Evolutionary conservation across 2,113 vertebrate species (phyloP).

Genomic region (western clawed frog (Xenopus tropicalis)): DNA sequence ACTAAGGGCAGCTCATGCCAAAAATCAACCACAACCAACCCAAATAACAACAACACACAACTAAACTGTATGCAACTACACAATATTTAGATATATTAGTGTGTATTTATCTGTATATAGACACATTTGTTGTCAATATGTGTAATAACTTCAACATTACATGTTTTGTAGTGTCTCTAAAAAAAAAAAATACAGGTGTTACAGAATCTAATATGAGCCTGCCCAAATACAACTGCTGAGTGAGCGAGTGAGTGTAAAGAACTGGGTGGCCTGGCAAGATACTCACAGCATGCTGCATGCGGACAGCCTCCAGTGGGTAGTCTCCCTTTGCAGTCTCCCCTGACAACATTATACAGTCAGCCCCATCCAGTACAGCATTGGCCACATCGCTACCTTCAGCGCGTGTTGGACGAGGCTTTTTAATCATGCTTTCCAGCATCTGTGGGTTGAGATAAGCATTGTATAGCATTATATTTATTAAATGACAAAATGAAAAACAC

Average conservation of each 20-base stretch:
- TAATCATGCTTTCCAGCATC: conserved; percentile 99
- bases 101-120: no score
- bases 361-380: conserved; percentile 92
- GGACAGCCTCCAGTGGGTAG: conserved; percentile 91
- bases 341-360: conserved; percentile 96
- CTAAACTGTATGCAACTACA: no score
- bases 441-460: conserved; percentile 46
- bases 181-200: no score
- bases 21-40: conserved; percentile 17
- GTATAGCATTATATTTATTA: no score
- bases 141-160: no score
- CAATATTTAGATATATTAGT: no score
- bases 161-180: no score
- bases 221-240: no score
- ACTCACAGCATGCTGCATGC: conserved; percentile 88
- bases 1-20: conserved; percentile 20
- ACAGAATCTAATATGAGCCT: no score
- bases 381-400: conserved; percentile 94
- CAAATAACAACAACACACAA: background rate
- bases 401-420: conserved; percentile 92
- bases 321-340: conserved; percentile 97
- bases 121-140: no score
- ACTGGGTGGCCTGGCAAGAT: background rate
- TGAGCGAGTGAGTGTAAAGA: no score
- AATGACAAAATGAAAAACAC: no score